Evolutionary conservation across 2,113 vertebrate genomes (phyloP), one percentile per base, ranked within the genome.

Genomic region (Mungos mungo): DNA sequence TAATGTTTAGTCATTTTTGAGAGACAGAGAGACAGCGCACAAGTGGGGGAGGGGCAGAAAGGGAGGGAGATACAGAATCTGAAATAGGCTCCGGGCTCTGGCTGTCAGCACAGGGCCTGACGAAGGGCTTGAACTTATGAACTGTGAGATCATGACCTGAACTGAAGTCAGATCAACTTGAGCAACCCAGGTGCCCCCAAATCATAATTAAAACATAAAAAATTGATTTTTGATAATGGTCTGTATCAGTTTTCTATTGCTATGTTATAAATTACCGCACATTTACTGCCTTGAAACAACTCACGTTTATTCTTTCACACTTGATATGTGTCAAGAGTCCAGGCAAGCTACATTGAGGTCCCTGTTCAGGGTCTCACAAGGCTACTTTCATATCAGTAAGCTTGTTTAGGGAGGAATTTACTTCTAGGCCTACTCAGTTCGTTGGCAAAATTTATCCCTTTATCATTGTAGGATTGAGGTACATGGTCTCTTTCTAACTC

Each of bases 391-490:
- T 29, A 41, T 71, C 23, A 45, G 9, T 50, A 50, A 76, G 15
- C 13, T 7, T 87, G n/a, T 31, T 25, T 23, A 52, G 66, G 54
- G 8, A 94, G 77, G 15, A 88, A 35, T 82, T 71, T 89, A 2
- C 57, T 93, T 25, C 23, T 27, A 47, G 9, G 19, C 0, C 10
- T 29, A 47, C 27, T 85, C 18, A 80, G 2, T 14, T 29, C 80
- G 19, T 57, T 97, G 27, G 35, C 4, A 76, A 90, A 66, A 92
- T 72, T n/a, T 76, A 63, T 35, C 33, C 74, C 27, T 45, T 94
- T 72, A 25, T 13, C 33, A 18, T 29, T 38, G 11, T n/a, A 35
- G 23, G 21, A 68, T 38, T 47, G 1, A 12, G 23, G 6, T 9
- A 9, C 13, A 2, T 31, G 35, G 45, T 72, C 5, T 80, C 25